These are phyloP conservation scores for Threskiornis aethiopicus DNA, from an alignment of 2,797 vertebrate species.

Conservation along the genomic window DNA sequence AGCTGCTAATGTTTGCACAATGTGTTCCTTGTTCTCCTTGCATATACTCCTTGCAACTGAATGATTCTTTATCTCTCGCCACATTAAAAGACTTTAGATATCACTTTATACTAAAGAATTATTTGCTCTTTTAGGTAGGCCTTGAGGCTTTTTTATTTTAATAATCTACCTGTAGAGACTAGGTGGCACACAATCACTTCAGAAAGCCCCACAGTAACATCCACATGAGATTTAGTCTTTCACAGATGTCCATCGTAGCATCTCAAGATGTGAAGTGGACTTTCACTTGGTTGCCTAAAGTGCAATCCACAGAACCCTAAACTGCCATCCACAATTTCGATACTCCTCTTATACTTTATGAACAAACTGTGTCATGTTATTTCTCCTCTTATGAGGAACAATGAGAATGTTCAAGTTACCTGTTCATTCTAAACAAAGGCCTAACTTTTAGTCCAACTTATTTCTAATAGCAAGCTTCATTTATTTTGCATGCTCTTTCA, in stretches of 20 bases:
- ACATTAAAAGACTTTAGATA: background rate
- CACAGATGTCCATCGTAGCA: background rate
- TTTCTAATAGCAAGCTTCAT: background rate
- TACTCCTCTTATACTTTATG: background rate
- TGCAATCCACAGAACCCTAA: background rate
- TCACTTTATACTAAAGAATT: background rate
- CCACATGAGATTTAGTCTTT: background rate
- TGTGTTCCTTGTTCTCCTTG: background rate
- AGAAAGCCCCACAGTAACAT: background rate
- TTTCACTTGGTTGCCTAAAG: background rate
- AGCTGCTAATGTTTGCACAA: background rate
- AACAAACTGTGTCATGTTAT: background rate
- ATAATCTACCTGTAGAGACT: background rate
- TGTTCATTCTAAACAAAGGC: background rate
- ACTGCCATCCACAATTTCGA: background rate
- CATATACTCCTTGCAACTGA: background rate
- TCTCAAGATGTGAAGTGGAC: background rate
- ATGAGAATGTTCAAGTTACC: background rate
- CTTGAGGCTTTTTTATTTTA: background rate
- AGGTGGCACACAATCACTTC: background rate
- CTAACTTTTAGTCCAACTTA: background rate
- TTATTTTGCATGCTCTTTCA: background rate
- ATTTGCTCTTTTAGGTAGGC: background rate
- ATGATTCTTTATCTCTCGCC: background rate
- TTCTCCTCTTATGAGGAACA: background rate